Evolutionary conservation across 2,888 invertebrate species (phyloP).

Genomic region (Meiosimyza decipiens): DNA sequence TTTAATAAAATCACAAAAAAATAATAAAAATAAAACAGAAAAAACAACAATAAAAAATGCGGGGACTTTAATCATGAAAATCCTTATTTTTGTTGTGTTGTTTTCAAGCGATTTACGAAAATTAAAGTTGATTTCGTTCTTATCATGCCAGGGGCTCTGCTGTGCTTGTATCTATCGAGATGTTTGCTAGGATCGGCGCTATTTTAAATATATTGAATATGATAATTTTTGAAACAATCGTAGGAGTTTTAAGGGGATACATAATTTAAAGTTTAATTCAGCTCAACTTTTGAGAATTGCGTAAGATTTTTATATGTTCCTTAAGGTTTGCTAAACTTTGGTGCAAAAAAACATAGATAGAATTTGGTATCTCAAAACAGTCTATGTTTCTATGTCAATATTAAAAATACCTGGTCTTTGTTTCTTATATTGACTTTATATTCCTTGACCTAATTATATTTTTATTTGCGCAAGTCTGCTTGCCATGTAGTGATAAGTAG

Average conservation of each 20-base stretch:
- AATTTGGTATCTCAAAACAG: slow-evolving; percentile 5
- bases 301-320: not conserved
- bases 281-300: not conserved
- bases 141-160: not conserved
- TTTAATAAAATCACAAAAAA: slow-evolving; percentile 1
- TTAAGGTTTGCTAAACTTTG: not conserved
- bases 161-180: not conserved
- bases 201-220: no score
- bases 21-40: not conserved
- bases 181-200: not conserved
- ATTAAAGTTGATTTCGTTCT: not conserved
- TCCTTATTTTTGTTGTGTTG: not conserved
- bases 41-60: not conserved
- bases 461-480: no score
- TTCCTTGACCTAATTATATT: no score
- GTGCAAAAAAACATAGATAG: not conserved
- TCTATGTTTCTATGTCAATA: not conserved
- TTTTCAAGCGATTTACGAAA: not conserved
- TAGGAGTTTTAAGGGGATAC: no score
- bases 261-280: no score
- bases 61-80: not conserved
- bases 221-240: no score
- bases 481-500: no score
- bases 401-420: no score
- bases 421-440: no score